These are phyloP conservation scores for Pomatostomus ruficeps DNA, from an alignment of 2,113 vertebrate species.

Conservation along the genomic window DNA sequence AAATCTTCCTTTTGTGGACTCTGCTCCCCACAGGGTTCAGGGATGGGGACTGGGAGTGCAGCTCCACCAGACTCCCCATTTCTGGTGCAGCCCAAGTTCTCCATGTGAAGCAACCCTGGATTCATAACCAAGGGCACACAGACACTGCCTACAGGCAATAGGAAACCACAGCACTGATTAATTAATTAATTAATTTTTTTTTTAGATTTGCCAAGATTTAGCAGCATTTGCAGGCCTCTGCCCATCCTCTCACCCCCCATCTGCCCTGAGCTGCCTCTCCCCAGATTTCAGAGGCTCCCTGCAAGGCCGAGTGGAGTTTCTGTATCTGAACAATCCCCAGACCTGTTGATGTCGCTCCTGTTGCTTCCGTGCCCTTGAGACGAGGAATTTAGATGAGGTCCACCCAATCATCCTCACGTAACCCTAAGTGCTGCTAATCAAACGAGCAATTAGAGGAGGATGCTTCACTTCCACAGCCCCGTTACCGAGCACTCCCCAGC, in stretches of 20 bases:
- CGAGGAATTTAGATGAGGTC: background rate
- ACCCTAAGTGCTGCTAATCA: slow-evolving; percentile 6
- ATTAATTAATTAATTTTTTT: background rate
- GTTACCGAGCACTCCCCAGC: background rate
- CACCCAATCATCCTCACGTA: background rate
- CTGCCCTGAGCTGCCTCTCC: background rate
- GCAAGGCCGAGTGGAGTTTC: background rate
- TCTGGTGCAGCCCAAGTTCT: background rate
- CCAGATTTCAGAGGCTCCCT: too few species aligned
- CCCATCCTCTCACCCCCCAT: fast-evolving
- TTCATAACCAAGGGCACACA: background rate
- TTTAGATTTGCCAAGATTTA: background rate
- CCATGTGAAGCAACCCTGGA: background rate
- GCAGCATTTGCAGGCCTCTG: background rate
- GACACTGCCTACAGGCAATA: background rate
- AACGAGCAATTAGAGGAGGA: slow-evolving; percentile 46
- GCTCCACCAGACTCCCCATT: background rate
- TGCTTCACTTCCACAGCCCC: background rate
- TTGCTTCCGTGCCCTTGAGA: background rate
- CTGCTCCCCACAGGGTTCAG: background rate
- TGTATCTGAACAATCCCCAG: background rate
- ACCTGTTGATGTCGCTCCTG: background rate
- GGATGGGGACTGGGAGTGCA: background rate
- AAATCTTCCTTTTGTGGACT: background rate
- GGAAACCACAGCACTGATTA: background rate